Percentiles rank a stretch among this genome's conserved stretches.
These are phyloP conservation scores for Ardeotis arabs DNA, from an alignment of 2,113 vertebrate genomes.

Conservation along the genomic window DNA sequence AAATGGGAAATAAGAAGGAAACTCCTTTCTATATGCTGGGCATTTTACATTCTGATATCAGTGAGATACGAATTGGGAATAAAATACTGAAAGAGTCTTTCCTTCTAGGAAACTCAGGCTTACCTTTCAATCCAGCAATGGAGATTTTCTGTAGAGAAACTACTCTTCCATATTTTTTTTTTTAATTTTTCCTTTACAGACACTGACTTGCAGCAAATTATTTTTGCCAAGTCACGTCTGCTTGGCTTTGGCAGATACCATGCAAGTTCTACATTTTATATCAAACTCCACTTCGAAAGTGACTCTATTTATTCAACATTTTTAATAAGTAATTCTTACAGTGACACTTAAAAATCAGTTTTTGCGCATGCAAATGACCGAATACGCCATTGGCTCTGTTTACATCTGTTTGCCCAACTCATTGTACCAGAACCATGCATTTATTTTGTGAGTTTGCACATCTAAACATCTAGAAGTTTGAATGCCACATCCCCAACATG, in stretches of 20 bases:
- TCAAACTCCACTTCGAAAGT: background rate
- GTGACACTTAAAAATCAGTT: background rate
- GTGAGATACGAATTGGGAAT: background rate
- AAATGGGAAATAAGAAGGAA: background rate
- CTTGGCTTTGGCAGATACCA: background rate
- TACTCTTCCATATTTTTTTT: background rate
- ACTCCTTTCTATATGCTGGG: background rate
- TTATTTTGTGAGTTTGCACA: background rate
- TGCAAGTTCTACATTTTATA: background rate
- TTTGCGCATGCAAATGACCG: background rate
- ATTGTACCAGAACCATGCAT: background rate
- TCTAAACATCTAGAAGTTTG: background rate
- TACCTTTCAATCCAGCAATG: background rate
- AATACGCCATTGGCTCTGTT: background rate
- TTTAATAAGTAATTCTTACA: background rate
- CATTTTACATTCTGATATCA: constrained; percentile 8
- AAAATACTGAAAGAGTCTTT: background rate
- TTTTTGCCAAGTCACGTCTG: background rate
- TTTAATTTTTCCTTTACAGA: background rate
- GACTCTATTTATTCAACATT: background rate
- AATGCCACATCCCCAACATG: background rate
- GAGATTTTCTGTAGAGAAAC: background rate
- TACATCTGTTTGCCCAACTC: background rate
- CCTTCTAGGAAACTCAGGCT: background rate
- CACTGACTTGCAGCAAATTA: background rate